Evolutionary conservation across 2,113 vertebrate species (phyloP).

Genomic region (Geococcyx californianus): DNA sequence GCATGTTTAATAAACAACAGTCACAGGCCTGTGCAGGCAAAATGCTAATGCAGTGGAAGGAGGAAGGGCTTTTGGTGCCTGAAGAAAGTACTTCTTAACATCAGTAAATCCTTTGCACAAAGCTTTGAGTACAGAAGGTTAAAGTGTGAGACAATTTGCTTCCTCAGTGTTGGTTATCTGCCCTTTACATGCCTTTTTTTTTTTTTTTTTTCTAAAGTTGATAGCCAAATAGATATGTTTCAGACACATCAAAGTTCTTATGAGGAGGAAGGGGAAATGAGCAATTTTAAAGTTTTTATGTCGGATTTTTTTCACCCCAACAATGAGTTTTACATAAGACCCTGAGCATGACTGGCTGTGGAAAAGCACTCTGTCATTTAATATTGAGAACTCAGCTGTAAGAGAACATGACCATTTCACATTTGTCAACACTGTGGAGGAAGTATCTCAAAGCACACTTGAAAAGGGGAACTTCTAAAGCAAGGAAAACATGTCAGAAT

Average conservation of each 20-base stretch:
- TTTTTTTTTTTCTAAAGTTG: not conserved
- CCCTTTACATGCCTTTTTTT: not conserved
- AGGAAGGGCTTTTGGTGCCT: constrained; percentile 12
- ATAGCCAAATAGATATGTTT: constrained; percentile 1
- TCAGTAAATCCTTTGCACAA: not conserved
- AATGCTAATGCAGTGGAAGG: not conserved
- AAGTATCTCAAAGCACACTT: constrained; percentile 28
- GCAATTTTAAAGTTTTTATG: constrained; percentile 33
- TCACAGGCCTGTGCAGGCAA: not conserved
- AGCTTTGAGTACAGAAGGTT: constrained; percentile 29
- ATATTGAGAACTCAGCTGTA: not conserved
- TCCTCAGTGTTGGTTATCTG: constrained; percentile 4
- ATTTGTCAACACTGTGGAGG: constrained; percentile 1
- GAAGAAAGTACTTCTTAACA: constrained; percentile 8
- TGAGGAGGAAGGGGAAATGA: constrained; percentile 42
- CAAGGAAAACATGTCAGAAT: constrained; percentile 23
- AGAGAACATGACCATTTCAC: not conserved
- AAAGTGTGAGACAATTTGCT: constrained; percentile 21
- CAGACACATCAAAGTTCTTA: constrained; percentile 35
- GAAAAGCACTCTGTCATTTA: not conserved
- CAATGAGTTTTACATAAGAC: constrained; percentile 8
- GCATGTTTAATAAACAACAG: not conserved
- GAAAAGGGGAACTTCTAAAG: constrained; percentile 38
- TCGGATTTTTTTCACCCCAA: not conserved
- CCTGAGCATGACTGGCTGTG: not conserved